Evolutionary conservation across 2,888 invertebrate species (phyloP), one percentile per base, ranked within the genome.

Genomic region (Mylabris sibirica): DNA sequence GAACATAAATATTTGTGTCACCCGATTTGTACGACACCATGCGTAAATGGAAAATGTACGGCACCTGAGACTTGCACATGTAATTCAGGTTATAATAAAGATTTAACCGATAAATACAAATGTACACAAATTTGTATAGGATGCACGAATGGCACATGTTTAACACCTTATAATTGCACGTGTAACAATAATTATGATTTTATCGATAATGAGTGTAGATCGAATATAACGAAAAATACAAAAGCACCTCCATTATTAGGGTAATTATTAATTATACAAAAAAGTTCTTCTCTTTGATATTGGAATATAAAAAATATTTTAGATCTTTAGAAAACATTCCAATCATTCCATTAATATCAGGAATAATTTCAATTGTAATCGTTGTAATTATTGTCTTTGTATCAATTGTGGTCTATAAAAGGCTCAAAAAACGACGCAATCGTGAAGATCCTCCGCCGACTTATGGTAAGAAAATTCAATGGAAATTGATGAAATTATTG

Each of bases 101-200:
- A 69, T 34, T 0, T 22, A 12, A 62, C 41, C 2, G 65, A 71
- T 59, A 68, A 67, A 44, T 67, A 67, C 34, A 14, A 59, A 26
- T 78, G 78, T 59, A 65, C 70, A 53, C 75, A 77, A 4, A 63
- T 68, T 20, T 79, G 79, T 61, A 38, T 3, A 14, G 49, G 49
- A 5, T 79, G 79, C 59, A 30, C 68, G 0, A 78, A 78, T 59
- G 74, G 77, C 14, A 67, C 59, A 30, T 79, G 79, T 61, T 38
- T 38, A 11, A 57, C 64, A 12, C 74, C 76, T 17, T 61, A 69
- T 59, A 60, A 44, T n/a, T 77, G 77, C 41, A 61, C 63, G 12
- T 75, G 75, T 64, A 59, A 72, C 59, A 64, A 60, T 34, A 68
- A 69, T 5, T 76, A 66, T 12, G 8, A 34, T 4, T 53, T 63